Evolutionary conservation across 2,797 vertebrate genomes (phyloP), one percentile per base, ranked within the genome.

Genomic region (Peromyscus attwateri): DNA sequence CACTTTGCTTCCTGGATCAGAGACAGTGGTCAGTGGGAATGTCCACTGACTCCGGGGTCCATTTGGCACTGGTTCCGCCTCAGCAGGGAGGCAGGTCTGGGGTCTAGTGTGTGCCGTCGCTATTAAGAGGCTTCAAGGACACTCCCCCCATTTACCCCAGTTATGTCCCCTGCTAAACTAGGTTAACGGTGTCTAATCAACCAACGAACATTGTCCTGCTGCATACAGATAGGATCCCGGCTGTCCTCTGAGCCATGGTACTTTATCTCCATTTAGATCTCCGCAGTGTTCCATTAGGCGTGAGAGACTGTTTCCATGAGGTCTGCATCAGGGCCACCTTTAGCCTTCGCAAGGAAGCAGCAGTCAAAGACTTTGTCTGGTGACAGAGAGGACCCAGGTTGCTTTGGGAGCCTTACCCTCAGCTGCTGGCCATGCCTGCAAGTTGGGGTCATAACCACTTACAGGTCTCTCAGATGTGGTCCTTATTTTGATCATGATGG

Each of bases 171-270:
- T 98, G 98, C 97, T 98, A 97, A 98, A 98, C 98, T 98, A 98
- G 98, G 98, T 99, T 99, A 98, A 99, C 98, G 95, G 98, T 97
- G 97, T 98, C 98, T 98, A 98, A 99, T 99, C 99, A 99, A 97
- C 97, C 98, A 98, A 98, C 87, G 96, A 98, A 98, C 98, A 94
- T 98, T 98, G 98, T 98, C 98, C 97, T 98, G 98, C 98, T 95
- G 98, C 98, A 98, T 98, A 97, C 98, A 98, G 98, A 98, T 96
- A 98, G 98, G 97, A 97, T 98, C 98, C 98, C 89, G 96, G 94
- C 98, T 97, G 98, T 97, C 98, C 98, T 98, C 96, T 96, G 98
- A 98, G 98, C 97, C 77, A 46, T 92, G 97, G 95, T 96, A 97
- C 98, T 99, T 98, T 97, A 98, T 98, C 98, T 98, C 98, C 98